phyloP scores from a whole-genome alignment of 2,113 vertebrate species.

The Lepidothrix coronata region DNA sequence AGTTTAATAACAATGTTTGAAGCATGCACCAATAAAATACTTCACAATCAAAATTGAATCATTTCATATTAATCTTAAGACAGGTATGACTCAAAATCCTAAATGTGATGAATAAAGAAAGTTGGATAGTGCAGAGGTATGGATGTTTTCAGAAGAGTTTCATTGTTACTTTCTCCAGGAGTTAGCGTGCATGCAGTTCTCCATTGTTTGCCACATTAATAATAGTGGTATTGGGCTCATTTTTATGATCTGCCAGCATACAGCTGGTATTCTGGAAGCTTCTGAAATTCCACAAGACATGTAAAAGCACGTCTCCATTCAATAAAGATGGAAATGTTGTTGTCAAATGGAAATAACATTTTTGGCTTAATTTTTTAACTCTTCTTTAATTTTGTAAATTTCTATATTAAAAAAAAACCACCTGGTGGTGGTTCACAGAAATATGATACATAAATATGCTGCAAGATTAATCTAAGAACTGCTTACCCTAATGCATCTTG shows the following conservation, averaged over 20 bases:
- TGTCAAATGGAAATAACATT: background rate
- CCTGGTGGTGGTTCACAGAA: background rate
- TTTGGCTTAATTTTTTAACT: background rate
- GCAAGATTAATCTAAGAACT: background rate
- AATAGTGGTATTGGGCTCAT: background rate
- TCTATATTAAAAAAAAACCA: background rate
- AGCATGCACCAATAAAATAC: background rate
- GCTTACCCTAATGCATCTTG: background rate
- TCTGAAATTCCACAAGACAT: background rate
- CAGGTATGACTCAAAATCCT: background rate
- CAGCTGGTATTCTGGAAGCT: background rate
- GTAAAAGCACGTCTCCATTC: background rate
- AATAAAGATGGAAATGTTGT: background rate
- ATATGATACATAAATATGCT: background rate
- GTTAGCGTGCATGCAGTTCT: background rate
- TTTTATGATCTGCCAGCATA: background rate
- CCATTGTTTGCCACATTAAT: background rate
- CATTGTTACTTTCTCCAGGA: background rate
- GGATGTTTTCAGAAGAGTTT: background rate
- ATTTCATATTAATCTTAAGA: background rate
- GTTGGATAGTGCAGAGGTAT: background rate
- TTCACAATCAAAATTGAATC: background rate
- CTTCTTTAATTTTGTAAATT: background rate
- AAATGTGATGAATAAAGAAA: background rate
- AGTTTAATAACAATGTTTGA: background rate